Percentiles rank a stretch among this genome's conserved stretches.
These are phyloP conservation scores for Malurus alboscapulatus DNA, from an alignment of 2,113 vertebrate genomes.

Conservation along the genomic window DNA sequence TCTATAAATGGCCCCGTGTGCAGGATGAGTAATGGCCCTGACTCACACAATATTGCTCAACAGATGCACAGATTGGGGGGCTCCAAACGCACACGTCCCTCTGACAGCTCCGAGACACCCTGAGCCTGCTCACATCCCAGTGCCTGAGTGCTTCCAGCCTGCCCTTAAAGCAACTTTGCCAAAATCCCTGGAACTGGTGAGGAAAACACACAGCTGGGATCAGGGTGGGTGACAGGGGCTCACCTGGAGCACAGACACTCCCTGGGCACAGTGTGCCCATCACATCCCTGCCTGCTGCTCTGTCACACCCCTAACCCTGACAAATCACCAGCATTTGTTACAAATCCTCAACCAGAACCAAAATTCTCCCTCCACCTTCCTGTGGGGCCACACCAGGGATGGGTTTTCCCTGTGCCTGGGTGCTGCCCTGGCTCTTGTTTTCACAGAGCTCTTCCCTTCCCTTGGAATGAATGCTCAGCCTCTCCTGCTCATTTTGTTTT, in stretches of 20 bases:
- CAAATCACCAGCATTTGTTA: neutral
- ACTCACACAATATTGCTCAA: slow-evolving; percentile 3
- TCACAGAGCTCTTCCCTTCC: neutral
- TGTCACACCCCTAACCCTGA: neutral
- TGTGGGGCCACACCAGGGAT: rapidly evolving
- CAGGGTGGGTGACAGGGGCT: neutral
- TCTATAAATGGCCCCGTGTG: neutral
- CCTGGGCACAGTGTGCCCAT: neutral
- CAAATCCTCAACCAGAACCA: neutral
- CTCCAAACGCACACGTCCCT: neutral
- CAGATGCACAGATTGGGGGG: neutral
- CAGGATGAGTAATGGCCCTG: neutral
- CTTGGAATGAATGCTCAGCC: neutral
- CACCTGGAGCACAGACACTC: too few relatives aligned
- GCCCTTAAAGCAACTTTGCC: rapidly evolving
- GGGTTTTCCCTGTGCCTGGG: neutral
- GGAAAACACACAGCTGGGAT: neutral
- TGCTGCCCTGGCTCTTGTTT: neutral
- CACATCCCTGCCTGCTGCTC: rapidly evolving
- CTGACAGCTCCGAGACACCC: neutral
- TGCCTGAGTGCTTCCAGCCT: neutral
- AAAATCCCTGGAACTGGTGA: rapidly evolving
- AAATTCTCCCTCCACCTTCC: neutral
- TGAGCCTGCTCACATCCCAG: neutral
- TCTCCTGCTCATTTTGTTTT: neutral